Percentiles rank a stretch among this genome's conserved stretches.
phyloP scores from a whole-genome alignment of 2,888 invertebrate genomes.

The Unio delphinus region DNA sequence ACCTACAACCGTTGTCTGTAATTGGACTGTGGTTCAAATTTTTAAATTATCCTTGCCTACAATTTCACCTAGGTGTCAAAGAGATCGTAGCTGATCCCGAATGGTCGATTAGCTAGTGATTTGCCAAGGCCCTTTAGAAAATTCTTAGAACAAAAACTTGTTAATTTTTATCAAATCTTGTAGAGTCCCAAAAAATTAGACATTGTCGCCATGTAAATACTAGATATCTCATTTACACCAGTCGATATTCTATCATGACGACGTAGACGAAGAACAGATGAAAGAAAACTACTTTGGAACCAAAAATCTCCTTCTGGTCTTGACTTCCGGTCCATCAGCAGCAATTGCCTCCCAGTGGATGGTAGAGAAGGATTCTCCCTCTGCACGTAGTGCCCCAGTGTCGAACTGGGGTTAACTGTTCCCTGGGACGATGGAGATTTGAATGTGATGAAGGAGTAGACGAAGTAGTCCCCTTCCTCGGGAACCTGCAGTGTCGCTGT shows the following conservation, averaged over 20 bases:
- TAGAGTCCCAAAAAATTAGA: neutral
- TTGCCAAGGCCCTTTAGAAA: too few species aligned
- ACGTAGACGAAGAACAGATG: neutral
- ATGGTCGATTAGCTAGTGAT: too few species aligned
- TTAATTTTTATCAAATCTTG: conserved; percentile 1
- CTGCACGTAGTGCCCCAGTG: neutral
- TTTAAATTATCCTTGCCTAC: too few species aligned
- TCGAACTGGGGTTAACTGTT: neutral
- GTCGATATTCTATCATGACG: neutral
- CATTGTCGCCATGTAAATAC: neutral
- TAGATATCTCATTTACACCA: neutral
- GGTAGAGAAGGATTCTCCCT: neutral
- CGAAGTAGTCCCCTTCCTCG: too few species aligned
- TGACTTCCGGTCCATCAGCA: neutral
- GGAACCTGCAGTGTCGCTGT: too few species aligned
- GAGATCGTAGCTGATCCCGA: too few species aligned
- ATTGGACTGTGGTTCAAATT: too few species aligned
- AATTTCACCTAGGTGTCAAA: too few species aligned
- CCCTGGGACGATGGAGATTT: too few species aligned
- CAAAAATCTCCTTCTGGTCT: neutral
- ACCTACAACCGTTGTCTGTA: too few species aligned
- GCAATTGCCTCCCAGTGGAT: neutral
- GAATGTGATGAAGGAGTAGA: too few species aligned
- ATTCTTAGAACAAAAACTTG: too few species aligned
- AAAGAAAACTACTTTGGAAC: conserved; percentile 1